phyloP scores from a whole-genome alignment of 2,888 invertebrate genomes.

The Tillus elongatus region DNA sequence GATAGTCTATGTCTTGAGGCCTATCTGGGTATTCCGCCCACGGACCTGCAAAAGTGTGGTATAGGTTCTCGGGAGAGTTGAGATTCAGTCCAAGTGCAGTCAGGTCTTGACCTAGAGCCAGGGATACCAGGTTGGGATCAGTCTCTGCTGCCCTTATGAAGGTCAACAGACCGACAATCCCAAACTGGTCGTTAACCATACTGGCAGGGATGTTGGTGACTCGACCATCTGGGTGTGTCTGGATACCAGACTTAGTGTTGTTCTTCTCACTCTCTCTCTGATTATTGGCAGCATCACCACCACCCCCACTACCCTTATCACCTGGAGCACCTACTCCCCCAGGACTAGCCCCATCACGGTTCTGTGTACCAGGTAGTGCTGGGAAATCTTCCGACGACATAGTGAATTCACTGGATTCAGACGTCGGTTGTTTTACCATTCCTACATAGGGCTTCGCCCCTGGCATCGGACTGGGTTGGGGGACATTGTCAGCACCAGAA shows the following conservation, averaged over 20 bases:
- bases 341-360: slow-evolving; percentile 60
- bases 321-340: slow-evolving; percentile 26
- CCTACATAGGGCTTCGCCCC: slow-evolving; percentile 92
- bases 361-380: slow-evolving; percentile 89
- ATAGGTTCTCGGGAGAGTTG: slow-evolving; percentile 95
- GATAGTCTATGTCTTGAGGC: slow-evolving; percentile 97
- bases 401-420: slow-evolving; percentile 87
- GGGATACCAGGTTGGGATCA: slow-evolving; percentile 90
- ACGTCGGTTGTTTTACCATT: slow-evolving; percentile 90
- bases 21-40: slow-evolving; percentile 97
- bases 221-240: slow-evolving; percentile 93
- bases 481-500: slow-evolving; percentile 54
- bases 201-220: slow-evolving; percentile 97
- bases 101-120: slow-evolving; percentile 96
- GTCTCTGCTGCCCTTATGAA: slow-evolving; percentile 97
- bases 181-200: slow-evolving; percentile 99
- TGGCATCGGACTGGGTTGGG: slow-evolving; percentile 75
- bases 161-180: slow-evolving; percentile 96
- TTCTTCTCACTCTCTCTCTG: slow-evolving; percentile 31
- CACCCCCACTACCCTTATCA: slow-evolving; percentile 26
- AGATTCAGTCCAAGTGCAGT: slow-evolving; percentile 97
- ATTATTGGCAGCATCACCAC: slow-evolving; percentile 30
- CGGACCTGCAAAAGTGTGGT: slow-evolving; percentile 97
- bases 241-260: slow-evolving; percentile 50
- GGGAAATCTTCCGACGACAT: slow-evolving; percentile 99